phyloP scores from a whole-genome alignment of 2,113 vertebrate genomes.

The Syrmaticus mikado region DNA sequence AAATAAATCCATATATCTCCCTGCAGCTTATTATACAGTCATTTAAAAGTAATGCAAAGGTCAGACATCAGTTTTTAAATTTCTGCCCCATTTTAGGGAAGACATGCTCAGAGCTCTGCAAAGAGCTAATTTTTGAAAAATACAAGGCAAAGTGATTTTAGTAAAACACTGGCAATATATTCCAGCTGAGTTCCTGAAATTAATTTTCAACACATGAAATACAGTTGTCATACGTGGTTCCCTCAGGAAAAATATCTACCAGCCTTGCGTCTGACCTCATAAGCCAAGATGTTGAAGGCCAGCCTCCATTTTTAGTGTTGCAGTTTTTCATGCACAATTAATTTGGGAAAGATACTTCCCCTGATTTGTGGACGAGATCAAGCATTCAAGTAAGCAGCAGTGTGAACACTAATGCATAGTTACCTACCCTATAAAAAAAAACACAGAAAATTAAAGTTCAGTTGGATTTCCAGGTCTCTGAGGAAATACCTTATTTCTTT shows the following conservation, averaged over 20 bases:
- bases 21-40: not conserved
- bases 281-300: not conserved
- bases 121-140: not conserved
- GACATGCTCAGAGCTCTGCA: not conserved
- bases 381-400: not conserved
- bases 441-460: not conserved
- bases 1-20: conserved; percentile 27
- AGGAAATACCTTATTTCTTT: not conserved
- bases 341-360: not conserved
- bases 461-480: not conserved
- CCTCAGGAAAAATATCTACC: not conserved
- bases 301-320: not conserved
- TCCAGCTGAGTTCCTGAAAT: not conserved
- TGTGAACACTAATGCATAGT: not conserved
- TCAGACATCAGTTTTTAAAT: not conserved
- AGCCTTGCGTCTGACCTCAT: not conserved
- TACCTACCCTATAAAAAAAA: not conserved
- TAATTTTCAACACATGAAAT: not conserved
- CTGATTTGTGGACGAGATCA: not conserved
- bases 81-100: not conserved
- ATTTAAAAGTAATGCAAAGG: not conserved
- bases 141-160: not conserved
- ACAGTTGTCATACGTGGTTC: not conserved
- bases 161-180: not conserved
- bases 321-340: not conserved